Evolutionary conservation across 2,888 invertebrate species (phyloP).

Genomic region (Panopea generosa): DNA sequence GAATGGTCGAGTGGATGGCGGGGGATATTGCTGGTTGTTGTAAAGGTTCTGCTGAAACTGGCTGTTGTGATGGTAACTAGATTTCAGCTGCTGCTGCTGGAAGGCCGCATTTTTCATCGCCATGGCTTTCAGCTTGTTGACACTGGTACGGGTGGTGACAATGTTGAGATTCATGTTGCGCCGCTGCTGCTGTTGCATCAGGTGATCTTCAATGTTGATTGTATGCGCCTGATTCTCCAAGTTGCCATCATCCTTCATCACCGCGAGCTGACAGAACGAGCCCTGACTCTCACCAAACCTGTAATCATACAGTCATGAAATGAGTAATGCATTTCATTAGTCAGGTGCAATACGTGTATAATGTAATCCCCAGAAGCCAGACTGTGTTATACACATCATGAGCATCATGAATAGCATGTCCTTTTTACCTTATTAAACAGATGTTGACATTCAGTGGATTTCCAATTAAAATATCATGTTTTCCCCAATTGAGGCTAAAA

Average conservation of each 20-base stretch:
- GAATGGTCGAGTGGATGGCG: conserved; percentile 51
- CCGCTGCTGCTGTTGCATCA: conserved; percentile 68
- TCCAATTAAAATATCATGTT: too few relatives aligned
- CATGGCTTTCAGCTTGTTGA: conserved; percentile 57
- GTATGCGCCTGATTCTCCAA: conserved; percentile 74
- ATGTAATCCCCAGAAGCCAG: too few relatives aligned
- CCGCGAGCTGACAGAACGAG: conserved; percentile 76
- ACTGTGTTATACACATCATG: too few relatives aligned
- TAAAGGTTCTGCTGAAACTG: conserved; percentile 65
- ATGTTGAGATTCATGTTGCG: conserved; percentile 66
- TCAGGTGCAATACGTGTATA: too few relatives aligned
- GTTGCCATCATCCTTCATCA: conserved; percentile 72
- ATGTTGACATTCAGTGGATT: too few relatives aligned
- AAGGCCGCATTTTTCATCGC: conserved; percentile 63
- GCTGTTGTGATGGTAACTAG: conserved; percentile 49
- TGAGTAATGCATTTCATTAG: too few relatives aligned
- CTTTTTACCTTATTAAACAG: too few relatives aligned
- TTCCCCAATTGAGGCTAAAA: too few relatives aligned
- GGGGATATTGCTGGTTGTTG: conserved; percentile 61
- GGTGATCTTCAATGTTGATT: conserved; percentile 73
- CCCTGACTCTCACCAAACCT: conserved; percentile 80
- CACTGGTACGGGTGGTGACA: conserved; percentile 68
- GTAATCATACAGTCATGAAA: background rate
- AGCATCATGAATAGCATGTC: too few relatives aligned
- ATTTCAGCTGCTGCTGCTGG: conserved; percentile 55